Percentiles rank a stretch among this genome's conserved stretches.
phyloP scores from a whole-genome alignment of 2,888 invertebrate species.

The Emesis russula region DNA sequence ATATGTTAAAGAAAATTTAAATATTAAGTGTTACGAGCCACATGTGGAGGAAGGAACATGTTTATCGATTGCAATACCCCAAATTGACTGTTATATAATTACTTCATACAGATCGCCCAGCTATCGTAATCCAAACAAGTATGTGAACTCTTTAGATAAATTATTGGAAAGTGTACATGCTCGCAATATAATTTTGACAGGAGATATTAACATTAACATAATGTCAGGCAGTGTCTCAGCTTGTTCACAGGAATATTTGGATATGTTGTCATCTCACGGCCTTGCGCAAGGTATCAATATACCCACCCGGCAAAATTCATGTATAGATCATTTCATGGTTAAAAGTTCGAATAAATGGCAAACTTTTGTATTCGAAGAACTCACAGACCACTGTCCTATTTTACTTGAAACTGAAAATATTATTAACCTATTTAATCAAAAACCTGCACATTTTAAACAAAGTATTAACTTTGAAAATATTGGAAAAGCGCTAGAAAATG shows the following conservation, averaged over 20 bases:
- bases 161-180: not conserved
- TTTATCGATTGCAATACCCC: not conserved
- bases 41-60: not conserved
- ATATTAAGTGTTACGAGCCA: not conserved
- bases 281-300: conserved; percentile 40
- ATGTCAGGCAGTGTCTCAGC: not conserved
- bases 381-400: conserved; percentile 55
- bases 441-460: not conserved
- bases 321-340: conserved; percentile 60
- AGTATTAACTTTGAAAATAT: conserved; percentile 9
- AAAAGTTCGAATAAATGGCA: conserved; percentile 10
- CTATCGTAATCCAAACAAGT: not conserved
- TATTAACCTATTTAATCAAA: not conserved
- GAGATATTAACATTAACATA: not conserved
- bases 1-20: not conserved
- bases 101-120: not conserved
- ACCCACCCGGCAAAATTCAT: conserved; percentile 51
- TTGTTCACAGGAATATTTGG: conserved; percentile 9
- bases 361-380: conserved; percentile 55
- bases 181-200: not conserved
- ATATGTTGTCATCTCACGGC: conserved; percentile 47
- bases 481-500: not conserved
- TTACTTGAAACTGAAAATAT: conserved; percentile 24
- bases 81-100: not conserved
- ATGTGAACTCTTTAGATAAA: not conserved